These are phyloP conservation scores for Battus philenor DNA, from an alignment of 1,140 invertebrate species.

Conservation along the genomic window DNA sequence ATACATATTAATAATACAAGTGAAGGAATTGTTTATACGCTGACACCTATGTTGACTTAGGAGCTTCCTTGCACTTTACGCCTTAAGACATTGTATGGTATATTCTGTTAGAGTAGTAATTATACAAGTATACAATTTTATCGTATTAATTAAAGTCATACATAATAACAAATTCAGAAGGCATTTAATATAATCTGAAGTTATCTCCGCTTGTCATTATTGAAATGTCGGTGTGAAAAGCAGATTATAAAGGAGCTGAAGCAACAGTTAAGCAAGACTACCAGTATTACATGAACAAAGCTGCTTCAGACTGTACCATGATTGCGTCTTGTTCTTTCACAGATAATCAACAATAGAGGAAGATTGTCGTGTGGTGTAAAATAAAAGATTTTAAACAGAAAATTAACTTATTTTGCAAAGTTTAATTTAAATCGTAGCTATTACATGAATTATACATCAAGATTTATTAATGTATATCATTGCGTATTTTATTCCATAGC, in stretches of 20 bases:
- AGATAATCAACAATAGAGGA: constrained; percentile 22
- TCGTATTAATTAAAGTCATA: too few species aligned
- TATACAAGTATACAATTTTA: too few species aligned
- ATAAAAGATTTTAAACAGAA: not conserved
- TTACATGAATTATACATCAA: too few species aligned
- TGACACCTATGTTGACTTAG: not conserved
- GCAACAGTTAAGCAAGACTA: constrained; percentile 19
- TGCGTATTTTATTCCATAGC: too few species aligned
- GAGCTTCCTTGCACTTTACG: not conserved
- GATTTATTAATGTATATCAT: too few species aligned
- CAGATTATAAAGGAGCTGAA: not conserved
- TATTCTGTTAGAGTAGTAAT: too few species aligned
- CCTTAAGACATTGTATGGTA: too few species aligned
- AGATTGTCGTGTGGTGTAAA: constrained; percentile 14
- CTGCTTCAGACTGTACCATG: constrained; percentile 25
- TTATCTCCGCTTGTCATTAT: not conserved
- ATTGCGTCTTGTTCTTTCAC: constrained; percentile 41
- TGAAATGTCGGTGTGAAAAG: not conserved
- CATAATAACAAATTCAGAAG: too few species aligned
- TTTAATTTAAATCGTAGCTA: too few species aligned
- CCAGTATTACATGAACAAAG: constrained; percentile 36
- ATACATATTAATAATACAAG: too few species aligned
- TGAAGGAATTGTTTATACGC: too few species aligned
- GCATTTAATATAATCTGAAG: not conserved
- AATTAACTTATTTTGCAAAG: too few species aligned